Conservation (phyloP, 2,113 vertebrate genomes). For the Zootoca vivipara region DNA sequence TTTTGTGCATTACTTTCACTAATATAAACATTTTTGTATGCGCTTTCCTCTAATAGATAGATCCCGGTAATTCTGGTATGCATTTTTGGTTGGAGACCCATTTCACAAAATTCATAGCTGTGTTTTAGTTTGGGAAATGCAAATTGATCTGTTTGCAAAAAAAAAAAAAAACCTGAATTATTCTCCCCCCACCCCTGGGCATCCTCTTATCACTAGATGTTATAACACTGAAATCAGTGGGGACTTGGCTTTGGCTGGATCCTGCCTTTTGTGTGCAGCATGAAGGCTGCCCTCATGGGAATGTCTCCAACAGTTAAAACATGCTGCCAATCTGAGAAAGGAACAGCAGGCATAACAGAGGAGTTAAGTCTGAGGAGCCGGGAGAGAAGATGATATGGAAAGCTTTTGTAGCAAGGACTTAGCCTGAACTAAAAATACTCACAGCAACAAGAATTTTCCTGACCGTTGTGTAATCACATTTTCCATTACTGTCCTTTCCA, state of each 20-base stretch:
- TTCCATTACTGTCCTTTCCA: slow-evolving; percentile 64
- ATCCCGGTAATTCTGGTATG: too few species aligned
- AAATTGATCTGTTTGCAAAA: too few species aligned
- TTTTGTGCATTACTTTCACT: too few species aligned
- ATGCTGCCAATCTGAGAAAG: slow-evolving; percentile 20
- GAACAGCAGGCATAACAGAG: slow-evolving; percentile 52
- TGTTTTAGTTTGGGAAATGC: too few species aligned
- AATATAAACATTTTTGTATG: too few species aligned
- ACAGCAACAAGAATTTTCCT: slow-evolving; percentile 63
- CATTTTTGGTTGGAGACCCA: too few species aligned
- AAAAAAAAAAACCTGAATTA: too few species aligned
- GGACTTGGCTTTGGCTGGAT: not conserved
- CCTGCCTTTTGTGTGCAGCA: not conserved
- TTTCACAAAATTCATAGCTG: too few species aligned
- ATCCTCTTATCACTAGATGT: not conserved
- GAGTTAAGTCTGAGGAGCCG: slow-evolving; percentile 41
- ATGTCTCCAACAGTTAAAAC: not conserved
- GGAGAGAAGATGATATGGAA: slow-evolving; percentile 38
- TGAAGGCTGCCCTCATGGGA: not conserved
- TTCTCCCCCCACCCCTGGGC: too few species aligned
- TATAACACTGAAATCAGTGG: not conserved
- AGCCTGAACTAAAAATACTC: slow-evolving; percentile 42
- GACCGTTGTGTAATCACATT: slow-evolving; percentile 59
- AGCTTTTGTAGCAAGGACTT: slow-evolving; percentile 53
- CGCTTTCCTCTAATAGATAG: too few species aligned